Evolutionary conservation across 2,888 invertebrate species (phyloP).

Genomic region (Tromatobia lineatoria): DNA sequence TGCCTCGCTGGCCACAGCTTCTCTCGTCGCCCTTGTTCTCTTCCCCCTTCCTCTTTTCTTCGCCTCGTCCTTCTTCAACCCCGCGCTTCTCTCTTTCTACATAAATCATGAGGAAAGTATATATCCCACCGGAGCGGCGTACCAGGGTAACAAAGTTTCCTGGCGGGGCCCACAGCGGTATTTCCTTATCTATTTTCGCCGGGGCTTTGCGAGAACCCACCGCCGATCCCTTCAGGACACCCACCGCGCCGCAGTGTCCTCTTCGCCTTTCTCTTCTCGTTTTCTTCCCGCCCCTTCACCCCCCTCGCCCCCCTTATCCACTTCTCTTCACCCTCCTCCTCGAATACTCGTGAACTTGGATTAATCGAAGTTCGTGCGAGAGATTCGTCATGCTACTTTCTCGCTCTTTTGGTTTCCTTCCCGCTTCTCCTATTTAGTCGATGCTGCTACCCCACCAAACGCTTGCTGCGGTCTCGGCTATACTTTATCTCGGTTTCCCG

Average conservation of each 20-base stretch:
- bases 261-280: conserved; percentile 51
- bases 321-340: conserved; percentile 41
- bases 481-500: conserved; percentile 50
- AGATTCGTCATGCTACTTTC: conserved; percentile 62
- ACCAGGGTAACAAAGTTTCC: conserved; percentile 67
- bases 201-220: conserved; percentile 61
- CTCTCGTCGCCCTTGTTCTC: conserved; percentile 50
- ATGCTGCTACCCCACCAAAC: conserved; percentile 1
- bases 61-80: conserved; percentile 30
- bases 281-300: conserved; percentile 50
- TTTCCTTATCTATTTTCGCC: conserved; percentile 70
- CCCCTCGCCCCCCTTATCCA: conserved; percentile 39
- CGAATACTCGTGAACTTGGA: conserved; percentile 66
- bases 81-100: conserved; percentile 62
- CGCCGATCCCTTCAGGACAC: conserved; percentile 39
- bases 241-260: conserved; percentile 34
- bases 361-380: conserved; percentile 64
- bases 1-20: conserved; percentile 39
- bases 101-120: conserved; percentile 70
- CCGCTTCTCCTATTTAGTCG: conserved; percentile 6
- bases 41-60: neutral
- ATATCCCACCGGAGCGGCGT: conserved; percentile 63
- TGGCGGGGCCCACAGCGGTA: conserved; percentile 65
- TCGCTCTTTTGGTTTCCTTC: conserved; percentile 47
- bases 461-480: conserved; percentile 12